Percentiles rank a stretch among this genome's conserved stretches.
These are phyloP conservation scores for Pomatorhinus ruficollis DNA, from an alignment of 2,113 vertebrate genomes.

Conservation along the genomic window DNA sequence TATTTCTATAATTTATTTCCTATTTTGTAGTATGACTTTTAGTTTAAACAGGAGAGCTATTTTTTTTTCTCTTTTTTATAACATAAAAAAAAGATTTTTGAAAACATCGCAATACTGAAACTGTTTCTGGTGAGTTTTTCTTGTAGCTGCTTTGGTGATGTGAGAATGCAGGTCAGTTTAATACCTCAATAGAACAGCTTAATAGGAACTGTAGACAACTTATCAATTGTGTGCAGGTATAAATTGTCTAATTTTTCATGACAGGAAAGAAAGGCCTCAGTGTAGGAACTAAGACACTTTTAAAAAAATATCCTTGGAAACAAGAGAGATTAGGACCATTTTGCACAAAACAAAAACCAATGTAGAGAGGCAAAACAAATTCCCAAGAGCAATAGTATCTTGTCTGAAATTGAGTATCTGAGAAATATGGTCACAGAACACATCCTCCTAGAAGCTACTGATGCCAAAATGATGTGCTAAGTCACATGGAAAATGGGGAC, in stretches of 20 bases:
- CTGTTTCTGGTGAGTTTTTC: neutral
- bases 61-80: neutral
- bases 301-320: neutral
- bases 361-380: neutral
- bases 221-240: neutral
- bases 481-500: neutral
- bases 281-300: neutral
- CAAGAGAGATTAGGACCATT: neutral
- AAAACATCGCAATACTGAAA: neutral
- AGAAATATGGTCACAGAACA: neutral
- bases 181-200: neutral
- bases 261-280: neutral
- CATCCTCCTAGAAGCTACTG: neutral
- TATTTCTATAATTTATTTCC: neutral
- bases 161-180: neutral
- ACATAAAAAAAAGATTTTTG: neutral
- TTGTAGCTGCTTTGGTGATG: neutral
- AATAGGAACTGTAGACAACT: neutral
- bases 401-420: neutral
- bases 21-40: neutral
- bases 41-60: neutral
- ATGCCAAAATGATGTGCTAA: neutral
- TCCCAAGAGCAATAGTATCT: neutral
- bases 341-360: neutral
- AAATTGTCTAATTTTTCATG: neutral